Base-by-base conservation (phyloP, 2,113 vertebrate species). In the Heliornis fulica region DNA sequence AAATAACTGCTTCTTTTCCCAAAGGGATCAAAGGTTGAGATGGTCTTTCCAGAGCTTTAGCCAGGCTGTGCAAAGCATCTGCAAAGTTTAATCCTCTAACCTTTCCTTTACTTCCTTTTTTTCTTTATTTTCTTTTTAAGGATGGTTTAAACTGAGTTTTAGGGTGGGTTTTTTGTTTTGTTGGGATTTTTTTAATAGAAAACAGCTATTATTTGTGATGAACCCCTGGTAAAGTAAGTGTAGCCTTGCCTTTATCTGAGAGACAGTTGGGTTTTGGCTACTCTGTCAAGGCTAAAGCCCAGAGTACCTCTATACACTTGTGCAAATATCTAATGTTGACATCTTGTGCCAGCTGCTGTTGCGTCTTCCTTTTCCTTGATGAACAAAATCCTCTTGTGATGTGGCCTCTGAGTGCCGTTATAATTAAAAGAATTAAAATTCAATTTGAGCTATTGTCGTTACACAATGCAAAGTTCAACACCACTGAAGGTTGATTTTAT, bases 391-490 rank as follows among this genome's bases (percentile, higher is more conserved):
- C 96, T 96, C 83, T 14, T 17, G 80, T 90, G 94, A 90, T 78
- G 86, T 94, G 90, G 94, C 92, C 93, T 93, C 72, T 64, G 92
- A 86, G 96, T 2, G 1, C 94, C 45, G 2, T 75, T 94, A 66
- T 93, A 94, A 96, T 96, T 86, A 94, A 93, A 95, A 96, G 80
- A 96, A 96, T 94, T 95, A 93, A 95, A 95, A 95, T 95, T 95
- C 96, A 93, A 94, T 97, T 95, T 93, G 93, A 89, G 90, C 88
- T 61, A 74, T 96, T 95, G 94, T 94, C 38, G n/a, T 87, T 96
- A 45, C 72, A 90, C 93, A 95, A 93, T 93, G 95, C 93, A 95
- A 94, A 96, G 96, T 96, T 96, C 96, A 96, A 86, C 88, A 48
- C 60, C 69, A 45, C 92, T 64, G 83, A 92, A 95, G 90, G 93